These are phyloP conservation scores for Sternarchorhynchus goeldii DNA, from an alignment of 2,797 vertebrate genomes.

Conservation along the genomic window DNA sequence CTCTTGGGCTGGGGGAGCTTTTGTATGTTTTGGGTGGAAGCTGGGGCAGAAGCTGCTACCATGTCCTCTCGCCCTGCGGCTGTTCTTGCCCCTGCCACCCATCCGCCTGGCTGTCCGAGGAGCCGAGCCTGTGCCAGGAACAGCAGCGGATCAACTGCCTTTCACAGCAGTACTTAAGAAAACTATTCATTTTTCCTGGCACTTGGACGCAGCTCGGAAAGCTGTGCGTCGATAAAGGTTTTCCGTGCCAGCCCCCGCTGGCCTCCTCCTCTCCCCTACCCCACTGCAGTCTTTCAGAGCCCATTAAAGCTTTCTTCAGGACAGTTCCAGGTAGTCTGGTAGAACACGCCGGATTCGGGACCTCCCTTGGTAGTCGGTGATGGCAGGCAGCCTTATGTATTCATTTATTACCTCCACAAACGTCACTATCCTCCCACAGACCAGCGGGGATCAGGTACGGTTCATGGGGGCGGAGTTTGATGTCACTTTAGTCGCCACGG, in stretches of 20 bases:
- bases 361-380: constrained; percentile 23
- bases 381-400: constrained; percentile 47
- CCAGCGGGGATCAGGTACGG: no score
- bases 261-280: neutral
- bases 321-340: constrained; percentile 47
- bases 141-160: neutral
- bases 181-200: constrained; percentile 50
- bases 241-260: neutral
- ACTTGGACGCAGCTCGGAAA: constrained; percentile 32
- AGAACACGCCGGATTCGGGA: no score
- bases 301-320: constrained; percentile 33
- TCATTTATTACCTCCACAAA: constrained; percentile 20
- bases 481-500: no score
- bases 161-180: constrained; percentile 44
- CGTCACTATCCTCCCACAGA: no score
- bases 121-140: no score
- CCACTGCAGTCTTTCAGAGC: constrained; percentile 2
- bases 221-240: constrained; percentile 25
- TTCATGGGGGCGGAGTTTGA: no score
- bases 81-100: no score
- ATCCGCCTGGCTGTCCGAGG: no score
- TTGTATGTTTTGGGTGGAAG: neutral
- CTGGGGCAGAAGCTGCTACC: no score
- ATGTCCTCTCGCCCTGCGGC: no score
- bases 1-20: constrained; percentile 30